A percentile compares a stretch with the other conserved stretches of the same genome.
phyloP scores from a whole-genome alignment of 2,113 vertebrate species.

The Hiodon alosoides region DNA sequence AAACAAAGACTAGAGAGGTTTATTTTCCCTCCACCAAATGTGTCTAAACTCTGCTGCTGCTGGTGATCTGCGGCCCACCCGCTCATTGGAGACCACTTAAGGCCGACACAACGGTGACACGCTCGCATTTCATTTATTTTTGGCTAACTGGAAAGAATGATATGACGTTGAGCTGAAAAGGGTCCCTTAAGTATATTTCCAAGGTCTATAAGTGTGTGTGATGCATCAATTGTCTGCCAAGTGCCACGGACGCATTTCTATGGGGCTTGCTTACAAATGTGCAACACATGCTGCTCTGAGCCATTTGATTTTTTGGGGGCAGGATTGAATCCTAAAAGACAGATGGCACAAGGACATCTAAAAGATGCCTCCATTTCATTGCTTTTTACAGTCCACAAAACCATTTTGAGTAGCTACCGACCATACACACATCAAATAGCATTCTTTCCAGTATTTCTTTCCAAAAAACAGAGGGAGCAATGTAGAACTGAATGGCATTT shows the following conservation, averaged over 20 bases:
- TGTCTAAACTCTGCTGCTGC: background rate
- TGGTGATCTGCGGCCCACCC: too few relatives aligned
- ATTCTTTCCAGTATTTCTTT: background rate
- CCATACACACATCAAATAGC: background rate
- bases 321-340: background rate
- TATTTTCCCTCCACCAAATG: background rate
- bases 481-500: background rate
- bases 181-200: slow-evolving; percentile 1
- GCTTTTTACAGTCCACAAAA: background rate
- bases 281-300: background rate
- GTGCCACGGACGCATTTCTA: background rate
- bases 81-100: too few relatives aligned
- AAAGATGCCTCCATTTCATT: background rate
- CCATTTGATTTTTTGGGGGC: background rate
- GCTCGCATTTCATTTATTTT: slow-evolving; percentile 3
- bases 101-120: too few relatives aligned
- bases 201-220: background rate
- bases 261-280: background rate
- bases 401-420: background rate
- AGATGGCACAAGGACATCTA: background rate
- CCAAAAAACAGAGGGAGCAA: background rate
- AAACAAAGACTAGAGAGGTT: slow-evolving; percentile 13
- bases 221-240: background rate
- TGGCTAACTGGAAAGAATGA: slow-evolving; percentile 4
- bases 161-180: background rate